Evolutionary conservation across 2,888 invertebrate genomes (phyloP), one percentile per base, ranked within the genome.

Genomic region (Thereva nobilitata): DNA sequence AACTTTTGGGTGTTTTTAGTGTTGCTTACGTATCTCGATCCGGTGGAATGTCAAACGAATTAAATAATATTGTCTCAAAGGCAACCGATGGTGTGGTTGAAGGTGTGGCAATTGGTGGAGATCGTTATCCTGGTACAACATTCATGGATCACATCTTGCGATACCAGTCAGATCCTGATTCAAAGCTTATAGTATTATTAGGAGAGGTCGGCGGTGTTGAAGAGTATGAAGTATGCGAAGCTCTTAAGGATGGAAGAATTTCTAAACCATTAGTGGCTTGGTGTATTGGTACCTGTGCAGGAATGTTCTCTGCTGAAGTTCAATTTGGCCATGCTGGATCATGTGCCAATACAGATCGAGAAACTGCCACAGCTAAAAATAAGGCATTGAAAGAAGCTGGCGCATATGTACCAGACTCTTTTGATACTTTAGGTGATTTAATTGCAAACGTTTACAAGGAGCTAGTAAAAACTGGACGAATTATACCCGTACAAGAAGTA

Each of bases 321-420:
- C 99, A 99, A 82, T 99, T 99, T 82, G 99, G 99, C 0, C 99
- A 99, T 84, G 99, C 99, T 72, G 99, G 99, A 5, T 96, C 98
- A 2, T 96, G 97, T 76, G 99, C 98, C 35, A 95, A 98, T 77
- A 94, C 93, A 1, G 91, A 92, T 56, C 80, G 88, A 8, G 99
- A 99, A 83, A 98, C 98, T 52, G 98, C 99, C 0, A 87, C 87
- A 0, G 88, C 93, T 0, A 99, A 99, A 84, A 99, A 99, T 80
- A 86, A 86, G 1, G 91, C 93, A 0, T 83, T 99, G 6, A 84
- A 84, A 66, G 86, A 86, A 0, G 91, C 90, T 65, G 98, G 98
- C 0, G 97, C 94, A 0, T 84, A 87, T 69, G 98, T 99, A 1
- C 99, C 99, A 0, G 86, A 87, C 1, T 94, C 93, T 1, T 99